Conservation (phyloP, 2,888 invertebrate genomes). For the Sepiola atlantica region DNA sequence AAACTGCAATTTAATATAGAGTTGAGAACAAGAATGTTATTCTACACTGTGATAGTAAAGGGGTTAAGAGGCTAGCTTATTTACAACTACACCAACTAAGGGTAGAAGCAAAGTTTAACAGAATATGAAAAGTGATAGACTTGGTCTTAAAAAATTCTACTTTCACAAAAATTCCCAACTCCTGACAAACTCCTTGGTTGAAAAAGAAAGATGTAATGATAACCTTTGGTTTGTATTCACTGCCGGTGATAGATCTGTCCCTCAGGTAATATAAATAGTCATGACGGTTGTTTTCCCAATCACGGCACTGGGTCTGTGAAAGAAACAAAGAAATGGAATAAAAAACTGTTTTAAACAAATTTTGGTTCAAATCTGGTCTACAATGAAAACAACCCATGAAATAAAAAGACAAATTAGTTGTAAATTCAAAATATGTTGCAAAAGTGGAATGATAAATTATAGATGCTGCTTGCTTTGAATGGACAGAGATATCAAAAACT, state of each 20-base stretch:
- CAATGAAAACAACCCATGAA: neutral
- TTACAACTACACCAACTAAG: too few relatives aligned
- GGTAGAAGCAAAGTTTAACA: too few relatives aligned
- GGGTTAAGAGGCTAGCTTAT: too few relatives aligned
- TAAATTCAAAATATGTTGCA: neutral
- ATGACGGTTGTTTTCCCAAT: constrained; percentile 59
- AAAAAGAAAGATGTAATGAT: neutral
- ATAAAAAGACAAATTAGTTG: neutral
- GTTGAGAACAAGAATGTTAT: too few relatives aligned
- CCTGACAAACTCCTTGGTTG: neutral
- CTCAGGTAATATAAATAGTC: constrained; percentile 62
- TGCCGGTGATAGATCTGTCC: constrained; percentile 66
- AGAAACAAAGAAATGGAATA: neutral
- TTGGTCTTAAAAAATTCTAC: too few relatives aligned
- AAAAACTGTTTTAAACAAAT: neutral
- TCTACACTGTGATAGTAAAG: too few relatives aligned
- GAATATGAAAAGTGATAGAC: too few relatives aligned
- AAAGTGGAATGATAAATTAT: neutral
- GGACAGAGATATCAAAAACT: too few relatives aligned
- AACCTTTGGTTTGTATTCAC: constrained; percentile 66
- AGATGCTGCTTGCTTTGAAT: too few relatives aligned
- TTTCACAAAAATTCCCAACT: neutral
- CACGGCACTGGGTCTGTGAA: constrained; percentile 56
- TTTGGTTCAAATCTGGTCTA: neutral
- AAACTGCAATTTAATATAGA: too few relatives aligned